Percentiles rank a stretch among this genome's conserved stretches.
Evolutionary conservation across 2,797 vertebrate species (phyloP).

Genomic region (Meda fulgida): DNA sequence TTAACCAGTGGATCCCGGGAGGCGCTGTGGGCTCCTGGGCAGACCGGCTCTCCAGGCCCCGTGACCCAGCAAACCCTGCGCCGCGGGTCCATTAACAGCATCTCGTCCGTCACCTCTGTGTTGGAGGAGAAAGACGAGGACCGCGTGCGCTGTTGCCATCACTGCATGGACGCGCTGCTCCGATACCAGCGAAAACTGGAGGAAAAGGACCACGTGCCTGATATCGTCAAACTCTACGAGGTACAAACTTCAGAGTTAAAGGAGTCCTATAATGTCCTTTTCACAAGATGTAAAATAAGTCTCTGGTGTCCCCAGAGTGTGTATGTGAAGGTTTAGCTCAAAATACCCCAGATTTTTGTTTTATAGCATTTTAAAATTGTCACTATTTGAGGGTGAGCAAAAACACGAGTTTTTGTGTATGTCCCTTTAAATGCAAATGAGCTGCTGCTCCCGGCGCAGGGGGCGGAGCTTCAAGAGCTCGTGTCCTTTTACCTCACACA

Average conservation of each 20-base stretch:
- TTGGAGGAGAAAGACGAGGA: slow-evolving; percentile 96
- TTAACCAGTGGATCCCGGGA: slow-evolving; percentile 90
- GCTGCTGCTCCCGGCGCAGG: no score
- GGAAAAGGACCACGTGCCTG: slow-evolving; percentile 88
- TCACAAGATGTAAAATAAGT: no score
- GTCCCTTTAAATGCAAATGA: no score
- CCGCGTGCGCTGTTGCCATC: slow-evolving; percentile 91
- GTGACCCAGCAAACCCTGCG: slow-evolving; percentile 83
- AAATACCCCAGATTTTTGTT: no score
- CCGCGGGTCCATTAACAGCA: slow-evolving; percentile 91
- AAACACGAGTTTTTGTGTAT: no score
- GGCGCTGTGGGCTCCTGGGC: slow-evolving; percentile 81
- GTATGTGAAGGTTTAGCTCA: no score
- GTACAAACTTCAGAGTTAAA: slow-evolving; percentile 63
- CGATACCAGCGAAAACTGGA: slow-evolving; percentile 93
- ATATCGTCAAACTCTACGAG: slow-evolving; percentile 92
- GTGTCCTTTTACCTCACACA: no score
- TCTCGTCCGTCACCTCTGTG: slow-evolving; percentile 92
- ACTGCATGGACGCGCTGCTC: slow-evolving; percentile 92
- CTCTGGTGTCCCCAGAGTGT: no score
- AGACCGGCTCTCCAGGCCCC: slow-evolving; percentile 75
- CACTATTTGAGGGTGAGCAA: no score
- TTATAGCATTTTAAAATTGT: no score
- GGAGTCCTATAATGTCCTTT: no score
- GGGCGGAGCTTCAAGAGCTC: no score